phyloP scores from a whole-genome alignment of 2,797 vertebrate genomes.

The Hemibagrus guttatus region DNA sequence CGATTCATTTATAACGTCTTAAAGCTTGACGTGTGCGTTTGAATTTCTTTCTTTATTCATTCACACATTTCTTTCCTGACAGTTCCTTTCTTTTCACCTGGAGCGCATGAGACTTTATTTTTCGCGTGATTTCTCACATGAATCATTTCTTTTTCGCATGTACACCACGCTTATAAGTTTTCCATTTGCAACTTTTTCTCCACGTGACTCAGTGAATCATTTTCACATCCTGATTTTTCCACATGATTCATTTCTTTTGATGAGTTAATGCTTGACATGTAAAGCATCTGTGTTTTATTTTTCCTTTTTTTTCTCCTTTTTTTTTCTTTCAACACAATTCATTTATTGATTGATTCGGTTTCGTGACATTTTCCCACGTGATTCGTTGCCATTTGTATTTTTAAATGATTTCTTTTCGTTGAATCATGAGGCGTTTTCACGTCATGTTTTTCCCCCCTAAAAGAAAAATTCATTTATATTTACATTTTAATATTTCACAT shows the following conservation, averaged over 20 bases:
- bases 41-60: too few relatives aligned
- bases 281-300: background rate
- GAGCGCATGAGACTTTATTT: background rate
- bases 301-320: background rate
- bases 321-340: background rate
- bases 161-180: background rate
- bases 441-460: too few relatives aligned
- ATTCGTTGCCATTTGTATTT: background rate
- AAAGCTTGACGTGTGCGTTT: too few relatives aligned
- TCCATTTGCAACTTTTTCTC: background rate
- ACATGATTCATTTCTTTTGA: background rate
- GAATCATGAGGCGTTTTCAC: too few relatives aligned
- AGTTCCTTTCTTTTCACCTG: background rate
- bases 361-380: too few relatives aligned
- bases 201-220: background rate
- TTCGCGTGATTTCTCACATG: background rate
- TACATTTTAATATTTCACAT: too few relatives aligned
- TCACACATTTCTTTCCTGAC: background rate
- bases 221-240: background rate
- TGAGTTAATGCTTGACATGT: too few relatives aligned
- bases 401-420: background rate
- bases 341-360: background rate
- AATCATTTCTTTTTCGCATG: background rate
- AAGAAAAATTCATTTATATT: too few relatives aligned
- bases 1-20: background rate